Conservation (phyloP, 1,140 invertebrate genomes). For the Trissolcus basalis region DNA sequence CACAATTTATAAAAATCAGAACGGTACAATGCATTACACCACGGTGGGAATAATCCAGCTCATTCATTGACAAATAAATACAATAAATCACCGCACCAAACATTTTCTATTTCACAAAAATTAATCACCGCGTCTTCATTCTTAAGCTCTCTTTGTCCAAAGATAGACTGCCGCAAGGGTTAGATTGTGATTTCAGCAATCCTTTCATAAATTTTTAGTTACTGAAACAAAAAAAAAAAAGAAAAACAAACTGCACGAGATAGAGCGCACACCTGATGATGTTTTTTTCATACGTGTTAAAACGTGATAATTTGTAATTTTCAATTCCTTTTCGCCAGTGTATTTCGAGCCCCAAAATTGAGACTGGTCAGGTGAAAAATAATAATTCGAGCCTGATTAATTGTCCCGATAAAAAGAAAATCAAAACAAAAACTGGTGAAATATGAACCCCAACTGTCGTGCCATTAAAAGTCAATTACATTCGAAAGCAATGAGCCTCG, state of each 20-base stretch:
- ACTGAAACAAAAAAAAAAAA: slow-evolving; percentile 21
- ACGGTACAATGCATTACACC: background rate
- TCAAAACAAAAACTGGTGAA: too few relatives aligned
- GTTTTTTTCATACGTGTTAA: too few relatives aligned
- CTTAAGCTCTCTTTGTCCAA: slow-evolving; percentile 31
- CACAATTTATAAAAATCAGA: too few relatives aligned
- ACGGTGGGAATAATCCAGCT: background rate
- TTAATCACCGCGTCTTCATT: slow-evolving; percentile 41
- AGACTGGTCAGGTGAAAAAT: too few relatives aligned
- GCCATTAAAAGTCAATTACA: slow-evolving; percentile 25
- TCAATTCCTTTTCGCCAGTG: too few relatives aligned
- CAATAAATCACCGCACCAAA: slow-evolving; percentile 11
- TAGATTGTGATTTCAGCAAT: slow-evolving; percentile 49
- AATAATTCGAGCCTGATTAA: too few relatives aligned
- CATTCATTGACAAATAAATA: slow-evolving; percentile 14
- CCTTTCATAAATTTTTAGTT: slow-evolving; percentile 50
- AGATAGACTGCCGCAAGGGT: slow-evolving; percentile 44
- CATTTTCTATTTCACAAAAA: slow-evolving; percentile 36
- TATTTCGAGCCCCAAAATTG: too few relatives aligned
- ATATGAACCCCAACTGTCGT: too few relatives aligned
- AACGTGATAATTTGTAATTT: too few relatives aligned
- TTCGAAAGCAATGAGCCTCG: slow-evolving; percentile 37
- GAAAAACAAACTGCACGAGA: slow-evolving; percentile 38
- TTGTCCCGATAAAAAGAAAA: too few relatives aligned
- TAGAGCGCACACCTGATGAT: slow-evolving; percentile 15